Base-by-base conservation (phyloP, 2,113 vertebrate species). In the Eretmochelys imbricata region DNA sequence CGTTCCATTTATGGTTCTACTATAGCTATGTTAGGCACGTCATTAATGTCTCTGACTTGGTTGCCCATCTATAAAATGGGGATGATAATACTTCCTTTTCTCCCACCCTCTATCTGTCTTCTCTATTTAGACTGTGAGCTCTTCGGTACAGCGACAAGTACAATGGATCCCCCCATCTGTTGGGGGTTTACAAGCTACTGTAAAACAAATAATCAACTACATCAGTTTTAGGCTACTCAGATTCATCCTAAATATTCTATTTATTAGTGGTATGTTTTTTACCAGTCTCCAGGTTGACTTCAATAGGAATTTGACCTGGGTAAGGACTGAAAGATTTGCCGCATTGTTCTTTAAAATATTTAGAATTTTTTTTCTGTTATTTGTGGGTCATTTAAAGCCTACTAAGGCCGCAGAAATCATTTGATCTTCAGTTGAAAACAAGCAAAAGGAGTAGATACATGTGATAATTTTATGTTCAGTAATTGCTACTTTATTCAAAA, bases 351-450 rank as follows among this genome's bases (percentile, higher is more conserved):
- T 96, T 91, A 85, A 72, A 96, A 59, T 91, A 72, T 94, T 90
- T 65, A 4, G 31, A 94, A 5, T 38, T 81, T 87, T 76, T 38
- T 14, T 69, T 84, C 75, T 90, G 86, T 57, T 57, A 84, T 94
- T 97, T 96, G 86, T 90, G 79, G 88, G 50, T 88, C 89, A 94
- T 95, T 94, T 94, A 19, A 95, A 96, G 90, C 81, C 93, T 80
- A 97, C 51, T 95, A 89, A 92, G 95, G 85, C 89, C 92, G 38
- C 75, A 91, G 50, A 51, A 82, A 75, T 87, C 80, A 80, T 75
- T 90, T 90, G 94, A 75, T 95, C 88, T 92, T 88, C 85, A 87
- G 65, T 46, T 89, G 59, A 88, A 84, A 50, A 89, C 80, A 87
- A 65, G 82, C 1, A 62, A 81, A 95, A 83, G 46, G 55, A 11